A percentile compares a stretch with the other conserved stretches of the same genome.
phyloP scores from a whole-genome alignment of 2,888 invertebrate genomes.

The Periphyllus acericola region DNA sequence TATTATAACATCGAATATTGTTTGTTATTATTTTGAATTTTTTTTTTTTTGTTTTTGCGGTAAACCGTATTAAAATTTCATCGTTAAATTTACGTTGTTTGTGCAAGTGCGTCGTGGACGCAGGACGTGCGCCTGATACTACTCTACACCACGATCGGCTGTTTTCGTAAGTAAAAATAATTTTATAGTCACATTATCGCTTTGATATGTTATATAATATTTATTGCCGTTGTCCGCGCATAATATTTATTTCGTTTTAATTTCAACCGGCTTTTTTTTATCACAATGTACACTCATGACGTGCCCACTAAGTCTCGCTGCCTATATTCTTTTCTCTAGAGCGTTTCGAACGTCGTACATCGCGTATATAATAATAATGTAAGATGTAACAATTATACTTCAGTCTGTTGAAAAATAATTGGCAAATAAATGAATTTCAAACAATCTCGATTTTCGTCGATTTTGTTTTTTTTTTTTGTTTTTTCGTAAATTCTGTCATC shows the following conservation, averaged over 20 bases:
- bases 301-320: neutral
- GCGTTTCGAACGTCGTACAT: no score
- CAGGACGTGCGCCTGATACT: constrained; percentile 42
- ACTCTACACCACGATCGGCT: constrained; percentile 39
- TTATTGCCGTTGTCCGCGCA: neutral
- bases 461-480: constrained; percentile 2
- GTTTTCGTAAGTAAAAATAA: constrained; percentile 46
- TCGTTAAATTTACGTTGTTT: constrained; percentile 47
- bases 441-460: neutral
- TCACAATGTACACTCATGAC: neutral
- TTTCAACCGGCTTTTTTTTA: neutral
- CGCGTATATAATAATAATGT: no score
- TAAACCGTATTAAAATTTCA: constrained; percentile 45
- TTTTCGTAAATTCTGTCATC: neutral
- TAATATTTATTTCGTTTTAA: neutral
- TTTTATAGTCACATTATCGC: neutral
- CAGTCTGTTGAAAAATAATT: neutral
- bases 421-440: neutral
- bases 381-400: neutral
- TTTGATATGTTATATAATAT: neutral
- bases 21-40: constrained; percentile 33
- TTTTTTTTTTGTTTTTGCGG: constrained; percentile 25
- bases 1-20: neutral
- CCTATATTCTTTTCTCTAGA: neutral
- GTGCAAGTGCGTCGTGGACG: constrained; percentile 59